Conservation (phyloP, 2,888 invertebrate genomes). For the Papilio demoleus region DNA sequence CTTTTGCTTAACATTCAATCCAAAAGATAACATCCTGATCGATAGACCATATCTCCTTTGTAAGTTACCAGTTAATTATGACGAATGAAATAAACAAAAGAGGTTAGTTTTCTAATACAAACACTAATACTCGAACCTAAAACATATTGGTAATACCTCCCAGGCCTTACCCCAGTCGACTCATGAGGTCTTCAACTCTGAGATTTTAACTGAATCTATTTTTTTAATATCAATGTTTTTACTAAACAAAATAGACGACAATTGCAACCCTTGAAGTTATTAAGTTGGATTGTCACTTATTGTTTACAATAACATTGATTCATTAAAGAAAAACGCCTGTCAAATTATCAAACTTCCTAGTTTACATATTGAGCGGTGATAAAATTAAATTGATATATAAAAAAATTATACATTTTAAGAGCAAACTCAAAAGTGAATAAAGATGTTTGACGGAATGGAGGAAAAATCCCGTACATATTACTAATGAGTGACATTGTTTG, state of each 20-base stretch:
- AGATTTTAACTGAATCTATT: no score
- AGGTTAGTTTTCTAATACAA: no score
- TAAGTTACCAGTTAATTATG: not conserved
- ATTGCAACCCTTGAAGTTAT: no score
- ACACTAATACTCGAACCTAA: no score
- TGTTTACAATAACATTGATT: not conserved
- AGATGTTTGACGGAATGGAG: conserved; percentile 50
- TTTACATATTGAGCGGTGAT: not conserved
- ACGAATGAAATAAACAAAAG: not conserved
- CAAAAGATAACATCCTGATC: not conserved
- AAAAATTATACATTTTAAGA: not conserved
- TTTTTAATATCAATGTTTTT: no score
- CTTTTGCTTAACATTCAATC: conserved; percentile 18
- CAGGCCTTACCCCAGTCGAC: no score
- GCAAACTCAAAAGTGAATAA: not conserved
- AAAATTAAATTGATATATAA: not conserved
- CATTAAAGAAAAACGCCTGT: not conserved
- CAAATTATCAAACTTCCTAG: not conserved
- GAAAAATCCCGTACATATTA: conserved; percentile 44
- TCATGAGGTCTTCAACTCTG: no score
- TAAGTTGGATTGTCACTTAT: no score
- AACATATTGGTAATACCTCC: no score
- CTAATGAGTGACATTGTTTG: conserved; percentile 45
- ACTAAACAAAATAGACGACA: no score
- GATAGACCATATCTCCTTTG: not conserved